phyloP scores from a whole-genome alignment of 2,797 vertebrate genomes.

The Uromys caudimaculatus region DNA sequence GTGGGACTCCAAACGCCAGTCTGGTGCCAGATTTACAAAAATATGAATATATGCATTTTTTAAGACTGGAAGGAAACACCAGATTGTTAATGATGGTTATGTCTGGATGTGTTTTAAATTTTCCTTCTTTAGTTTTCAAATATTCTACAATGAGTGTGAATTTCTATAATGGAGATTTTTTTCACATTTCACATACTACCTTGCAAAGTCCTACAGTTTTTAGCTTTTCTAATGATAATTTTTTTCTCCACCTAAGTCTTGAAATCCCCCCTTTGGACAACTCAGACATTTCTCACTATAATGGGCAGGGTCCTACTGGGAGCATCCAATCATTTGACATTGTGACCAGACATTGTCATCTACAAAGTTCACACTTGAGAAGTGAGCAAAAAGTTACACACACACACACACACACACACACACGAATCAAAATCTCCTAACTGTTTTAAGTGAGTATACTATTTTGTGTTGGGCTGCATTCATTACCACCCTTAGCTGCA shows the following conservation, averaged over 20 bases:
- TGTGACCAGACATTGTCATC: neutral
- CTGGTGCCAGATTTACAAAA: conserved; percentile 52
- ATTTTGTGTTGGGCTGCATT: neutral
- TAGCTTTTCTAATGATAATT: conserved; percentile 25
- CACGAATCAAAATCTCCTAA: neutral
- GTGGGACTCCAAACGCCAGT: neutral
- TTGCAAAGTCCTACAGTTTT: neutral
- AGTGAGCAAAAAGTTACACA: neutral
- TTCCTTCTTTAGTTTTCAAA: conserved; percentile 79
- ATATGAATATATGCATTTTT: conserved; percentile 65
- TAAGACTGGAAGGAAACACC: conserved; percentile 63
- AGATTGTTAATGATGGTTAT: conserved; percentile 73
- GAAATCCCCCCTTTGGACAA: neutral
- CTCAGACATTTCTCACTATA: neutral
- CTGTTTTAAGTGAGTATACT: neutral
- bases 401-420: neutral
- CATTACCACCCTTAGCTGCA: neutral
- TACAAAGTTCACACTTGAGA: neutral
- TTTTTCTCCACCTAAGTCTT: neutral
- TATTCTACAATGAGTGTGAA: conserved; percentile 73
- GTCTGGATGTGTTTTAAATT: conserved; percentile 59
- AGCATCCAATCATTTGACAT: neutral
- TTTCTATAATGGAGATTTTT: conserved; percentile 59
- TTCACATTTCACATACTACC: conserved; percentile 34
- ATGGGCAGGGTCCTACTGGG: neutral